These are phyloP conservation scores for Epsilonema sp. DNA, from an alignment of 2,888 invertebrate genomes.

Conservation along the genomic window DNA sequence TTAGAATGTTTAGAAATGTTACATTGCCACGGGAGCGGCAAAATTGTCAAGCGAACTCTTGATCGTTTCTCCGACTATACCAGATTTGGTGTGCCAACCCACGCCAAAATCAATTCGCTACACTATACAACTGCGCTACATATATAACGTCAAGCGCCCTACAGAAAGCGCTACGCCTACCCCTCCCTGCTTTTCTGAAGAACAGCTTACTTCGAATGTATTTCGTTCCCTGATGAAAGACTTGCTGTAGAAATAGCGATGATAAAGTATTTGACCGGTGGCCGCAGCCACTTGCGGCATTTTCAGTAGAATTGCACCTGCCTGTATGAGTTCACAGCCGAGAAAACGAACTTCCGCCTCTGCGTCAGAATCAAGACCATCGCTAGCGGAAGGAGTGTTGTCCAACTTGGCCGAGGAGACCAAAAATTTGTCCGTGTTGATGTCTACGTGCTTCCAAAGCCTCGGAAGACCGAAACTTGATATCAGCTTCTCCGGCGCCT, in stretches of 20 bases:
- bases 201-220: conserved; percentile 78
- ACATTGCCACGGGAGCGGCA: no score
- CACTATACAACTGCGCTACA: no score
- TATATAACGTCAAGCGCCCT: no score
- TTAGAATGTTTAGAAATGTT: no score
- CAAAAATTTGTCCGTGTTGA: conserved; percentile 77
- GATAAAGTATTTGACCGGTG: conserved; percentile 90
- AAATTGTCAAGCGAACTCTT: no score
- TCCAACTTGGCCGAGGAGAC: conserved; percentile 65
- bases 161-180: no score
- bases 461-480: conserved; percentile 3
- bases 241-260: conserved; percentile 93
- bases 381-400: conserved; percentile 71
- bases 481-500: not conserved
- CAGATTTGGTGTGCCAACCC: no score
- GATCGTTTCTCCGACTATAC: no score
- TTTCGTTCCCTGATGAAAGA: conserved; percentile 92
- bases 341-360: conserved; percentile 79
- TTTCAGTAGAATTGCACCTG: conserved; percentile 82
- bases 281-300: conserved; percentile 98
- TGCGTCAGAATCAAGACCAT: conserved; percentile 71
- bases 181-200: no score
- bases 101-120: no score
- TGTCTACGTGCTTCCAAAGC: conserved; percentile 16
- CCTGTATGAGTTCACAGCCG: conserved; percentile 94